Percentiles rank a stretch among this genome's conserved stretches.
Conservation (phyloP, 2,113 vertebrate genomes). For the Procapra przewalskii region DNA sequence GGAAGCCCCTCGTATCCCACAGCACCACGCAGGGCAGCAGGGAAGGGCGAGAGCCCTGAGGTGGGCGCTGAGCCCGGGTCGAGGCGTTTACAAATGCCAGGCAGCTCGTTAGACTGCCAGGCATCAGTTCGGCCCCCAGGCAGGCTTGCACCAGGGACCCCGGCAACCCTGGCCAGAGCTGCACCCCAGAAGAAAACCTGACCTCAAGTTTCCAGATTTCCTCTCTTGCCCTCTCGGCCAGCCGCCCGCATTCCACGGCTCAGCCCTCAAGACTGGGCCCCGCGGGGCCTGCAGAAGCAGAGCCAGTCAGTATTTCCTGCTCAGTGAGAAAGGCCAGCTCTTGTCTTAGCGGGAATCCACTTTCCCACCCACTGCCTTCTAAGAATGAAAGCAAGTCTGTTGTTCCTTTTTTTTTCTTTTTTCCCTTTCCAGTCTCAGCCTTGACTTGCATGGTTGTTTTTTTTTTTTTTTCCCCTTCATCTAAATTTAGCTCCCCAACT, state of each 20-base stretch:
- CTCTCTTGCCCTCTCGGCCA: neutral
- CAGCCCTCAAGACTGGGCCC: constrained; percentile 68
- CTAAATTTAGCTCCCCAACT: constrained; percentile 12
- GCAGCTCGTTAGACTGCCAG: constrained; percentile 79
- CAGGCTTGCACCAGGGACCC: constrained; percentile 63
- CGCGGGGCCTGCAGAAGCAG: constrained; percentile 59
- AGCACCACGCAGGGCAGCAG: constrained; percentile 5
- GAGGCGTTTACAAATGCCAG: constrained; percentile 77
- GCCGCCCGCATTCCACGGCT: constrained; percentile 60
- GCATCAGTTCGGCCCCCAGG: constrained; percentile 78
- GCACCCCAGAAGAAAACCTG: constrained; percentile 68
- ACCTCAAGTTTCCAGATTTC: constrained; percentile 66
- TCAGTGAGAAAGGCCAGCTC: constrained; percentile 64
- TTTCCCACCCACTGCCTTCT: constrained; percentile 65
- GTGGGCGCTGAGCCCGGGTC: constrained; percentile 63
- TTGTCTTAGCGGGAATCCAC: constrained; percentile 58
- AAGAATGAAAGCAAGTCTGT: constrained; percentile 54
- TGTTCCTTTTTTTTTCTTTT: neutral
- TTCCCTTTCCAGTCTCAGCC: neutral
- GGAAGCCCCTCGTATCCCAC: constrained; percentile 12
- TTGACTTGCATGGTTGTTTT: neutral
- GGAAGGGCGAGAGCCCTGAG: constrained; percentile 56
- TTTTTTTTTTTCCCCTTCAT: neutral
- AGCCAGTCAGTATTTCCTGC: constrained; percentile 67
- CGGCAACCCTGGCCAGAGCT: constrained; percentile 45